phyloP scores from a whole-genome alignment of 1,140 invertebrate genomes.

The Littorina saxatilis region DNA sequence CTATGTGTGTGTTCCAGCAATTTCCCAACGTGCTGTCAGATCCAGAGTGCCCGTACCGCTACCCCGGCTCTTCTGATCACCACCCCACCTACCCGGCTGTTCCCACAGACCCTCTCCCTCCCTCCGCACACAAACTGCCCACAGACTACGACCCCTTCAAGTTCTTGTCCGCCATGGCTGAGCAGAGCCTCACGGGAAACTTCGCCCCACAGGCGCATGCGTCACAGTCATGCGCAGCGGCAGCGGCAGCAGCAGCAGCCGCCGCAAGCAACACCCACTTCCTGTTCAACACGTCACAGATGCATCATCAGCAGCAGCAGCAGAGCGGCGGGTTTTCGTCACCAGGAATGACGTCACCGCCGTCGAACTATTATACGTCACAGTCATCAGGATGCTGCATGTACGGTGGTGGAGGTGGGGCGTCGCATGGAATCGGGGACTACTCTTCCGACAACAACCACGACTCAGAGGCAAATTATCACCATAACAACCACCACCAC shows the following conservation, averaged over 20 bases:
- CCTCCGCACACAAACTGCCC: slow-evolving; percentile 6
- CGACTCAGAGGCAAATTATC: not conserved
- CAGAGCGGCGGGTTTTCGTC: slow-evolving; percentile 1
- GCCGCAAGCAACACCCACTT: not conserved
- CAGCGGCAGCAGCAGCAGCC: not conserved
- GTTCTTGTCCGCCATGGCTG: slow-evolving; percentile 46
- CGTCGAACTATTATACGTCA: slow-evolving; percentile 17
- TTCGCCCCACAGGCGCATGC: slow-evolving; percentile 26
- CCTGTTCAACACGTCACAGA: slow-evolving; percentile 21
- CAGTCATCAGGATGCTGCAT: slow-evolving; percentile 28
- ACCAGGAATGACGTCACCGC: slow-evolving; percentile 21
- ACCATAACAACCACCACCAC: not conserved
- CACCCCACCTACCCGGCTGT: not conserved
- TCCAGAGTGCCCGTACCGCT: slow-evolving; percentile 22
- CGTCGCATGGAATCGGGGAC: not conserved
- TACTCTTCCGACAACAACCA: not conserved
- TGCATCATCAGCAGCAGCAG: slow-evolving; percentile 8
- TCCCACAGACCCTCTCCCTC: not conserved
- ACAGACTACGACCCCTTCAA: slow-evolving; percentile 44
- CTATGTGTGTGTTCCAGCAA: slow-evolving; percentile 7
- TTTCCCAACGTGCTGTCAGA: slow-evolving; percentile 25
- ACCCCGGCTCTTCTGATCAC: not conserved
- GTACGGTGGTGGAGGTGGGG: not conserved
- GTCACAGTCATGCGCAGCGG: not conserved
- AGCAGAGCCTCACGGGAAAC: slow-evolving; percentile 44